Evolutionary conservation across 2,797 vertebrate species (phyloP).

Genomic region (Lepilemur septentrionalis): DNA sequence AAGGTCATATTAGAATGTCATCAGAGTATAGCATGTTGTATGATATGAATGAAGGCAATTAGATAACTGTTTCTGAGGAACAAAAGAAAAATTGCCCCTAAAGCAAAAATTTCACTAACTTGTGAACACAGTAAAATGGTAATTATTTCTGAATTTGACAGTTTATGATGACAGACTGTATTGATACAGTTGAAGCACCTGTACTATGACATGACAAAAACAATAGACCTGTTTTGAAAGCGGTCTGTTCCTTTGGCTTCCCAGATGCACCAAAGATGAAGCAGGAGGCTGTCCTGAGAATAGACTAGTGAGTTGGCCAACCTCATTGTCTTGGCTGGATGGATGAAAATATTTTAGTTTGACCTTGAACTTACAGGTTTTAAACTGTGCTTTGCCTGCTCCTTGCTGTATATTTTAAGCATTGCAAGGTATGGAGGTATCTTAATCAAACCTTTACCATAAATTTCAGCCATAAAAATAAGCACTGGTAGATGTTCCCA

Average conservation of each 20-base stretch:
- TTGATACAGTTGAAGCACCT: background rate
- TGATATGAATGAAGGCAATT: background rate
- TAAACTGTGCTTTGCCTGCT: background rate
- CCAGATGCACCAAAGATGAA: background rate
- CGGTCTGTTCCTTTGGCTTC: background rate
- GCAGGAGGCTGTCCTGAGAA: background rate
- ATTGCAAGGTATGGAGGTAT: background rate
- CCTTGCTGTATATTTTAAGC: conserved; percentile 1
- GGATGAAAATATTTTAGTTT: background rate
- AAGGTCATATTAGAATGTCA: background rate
- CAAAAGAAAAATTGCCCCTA: background rate
- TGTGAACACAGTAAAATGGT: background rate
- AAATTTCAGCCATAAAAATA: conserved; percentile 61
- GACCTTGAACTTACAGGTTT: conserved; percentile 30
- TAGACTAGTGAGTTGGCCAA: background rate
- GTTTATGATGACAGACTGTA: background rate
- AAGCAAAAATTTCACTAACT: background rate
- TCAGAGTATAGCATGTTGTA: background rate
- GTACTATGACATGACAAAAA: background rate
- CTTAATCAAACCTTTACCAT: conserved; percentile 60
- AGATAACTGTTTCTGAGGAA: background rate
- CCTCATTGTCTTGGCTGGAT: background rate
- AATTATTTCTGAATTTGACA: conserved; percentile 26
- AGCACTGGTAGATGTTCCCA: conserved; percentile 38
- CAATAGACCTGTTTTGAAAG: conserved; percentile 4